Percentiles rank a stretch among this genome's conserved stretches.
Conservation (phyloP, 2,113 vertebrate species). For the Catagonus wagneri region DNA sequence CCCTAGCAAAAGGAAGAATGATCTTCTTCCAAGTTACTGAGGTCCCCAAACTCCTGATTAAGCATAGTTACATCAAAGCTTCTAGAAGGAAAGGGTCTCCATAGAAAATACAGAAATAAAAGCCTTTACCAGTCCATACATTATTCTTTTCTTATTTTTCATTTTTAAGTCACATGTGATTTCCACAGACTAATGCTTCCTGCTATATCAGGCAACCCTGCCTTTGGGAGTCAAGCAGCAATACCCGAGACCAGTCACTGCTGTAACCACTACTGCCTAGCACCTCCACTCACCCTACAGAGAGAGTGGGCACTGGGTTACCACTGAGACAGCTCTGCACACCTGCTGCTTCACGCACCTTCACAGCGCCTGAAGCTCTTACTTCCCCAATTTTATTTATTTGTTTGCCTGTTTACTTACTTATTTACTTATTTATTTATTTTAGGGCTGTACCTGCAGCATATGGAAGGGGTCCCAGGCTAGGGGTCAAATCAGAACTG, state of each 20-base stretch:
- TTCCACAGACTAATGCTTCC: slow-evolving; percentile 10
- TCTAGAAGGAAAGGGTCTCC: background rate
- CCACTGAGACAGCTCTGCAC: background rate
- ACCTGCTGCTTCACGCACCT: background rate
- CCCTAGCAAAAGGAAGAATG: background rate
- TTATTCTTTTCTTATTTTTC: background rate
- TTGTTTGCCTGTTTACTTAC: too few species aligned
- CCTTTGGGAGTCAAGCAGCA: background rate
- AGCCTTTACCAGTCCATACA: background rate
- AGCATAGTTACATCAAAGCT: background rate
- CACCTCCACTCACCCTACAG: background rate
- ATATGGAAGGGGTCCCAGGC: too few species aligned
- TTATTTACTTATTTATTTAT: too few species aligned
- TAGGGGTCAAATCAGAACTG: too few species aligned
- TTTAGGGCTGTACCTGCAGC: too few species aligned
- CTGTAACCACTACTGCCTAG: background rate
- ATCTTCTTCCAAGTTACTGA: background rate
- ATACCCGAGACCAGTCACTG: background rate
- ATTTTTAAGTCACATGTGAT: slow-evolving; percentile 24
- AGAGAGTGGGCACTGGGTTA: background rate
- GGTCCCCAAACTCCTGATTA: background rate
- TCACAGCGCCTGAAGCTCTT: background rate
- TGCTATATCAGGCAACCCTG: background rate
- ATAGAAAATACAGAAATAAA: background rate
- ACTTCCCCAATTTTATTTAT: background rate